phyloP scores from a whole-genome alignment of 2,888 invertebrate species.

The Drosophila limbata region DNA sequence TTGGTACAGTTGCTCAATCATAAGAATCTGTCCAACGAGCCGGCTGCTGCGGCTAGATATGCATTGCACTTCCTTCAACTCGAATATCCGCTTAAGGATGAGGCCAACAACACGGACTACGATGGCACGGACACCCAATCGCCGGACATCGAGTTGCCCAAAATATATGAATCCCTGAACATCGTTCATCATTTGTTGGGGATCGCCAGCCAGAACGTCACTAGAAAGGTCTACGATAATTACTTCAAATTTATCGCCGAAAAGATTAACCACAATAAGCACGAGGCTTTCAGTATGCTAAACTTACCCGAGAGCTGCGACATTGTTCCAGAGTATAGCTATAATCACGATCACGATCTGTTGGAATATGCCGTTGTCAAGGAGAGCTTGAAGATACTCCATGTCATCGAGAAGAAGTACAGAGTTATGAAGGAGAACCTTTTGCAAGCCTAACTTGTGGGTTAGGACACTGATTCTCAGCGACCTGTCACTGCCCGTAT shows the following conservation, averaged over 20 bases:
- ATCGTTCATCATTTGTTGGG: slow-evolving; percentile 33
- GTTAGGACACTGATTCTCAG: not conserved
- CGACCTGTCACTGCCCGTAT: slow-evolving; percentile 1
- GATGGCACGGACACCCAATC: not conserved
- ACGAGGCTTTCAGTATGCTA: not conserved
- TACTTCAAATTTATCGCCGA: not conserved
- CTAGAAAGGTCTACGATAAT: accelerated
- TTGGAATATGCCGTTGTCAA: slow-evolving; percentile 16
- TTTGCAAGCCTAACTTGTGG: not conserved
- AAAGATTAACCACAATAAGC: not conserved
- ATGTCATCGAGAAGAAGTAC: slow-evolving; percentile 42
- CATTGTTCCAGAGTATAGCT: not conserved
- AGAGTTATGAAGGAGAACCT: slow-evolving; percentile 1
- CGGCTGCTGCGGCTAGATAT: not conserved
- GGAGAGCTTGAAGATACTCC: slow-evolving; percentile 47
- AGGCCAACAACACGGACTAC: not conserved
- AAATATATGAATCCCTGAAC: slow-evolving; percentile 57
- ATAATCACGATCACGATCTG: not conserved
- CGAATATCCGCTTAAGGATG: slow-evolving; percentile 34
- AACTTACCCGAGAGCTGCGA: not conserved
- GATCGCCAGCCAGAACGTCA: accelerated
- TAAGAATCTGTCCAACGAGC: not conserved
- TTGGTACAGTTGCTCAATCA: not conserved
- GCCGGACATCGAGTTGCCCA: slow-evolving; percentile 44
- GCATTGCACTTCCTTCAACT: not conserved